phyloP scores from a whole-genome alignment of 2,113 vertebrate species.

The Passer domesticus region DNA sequence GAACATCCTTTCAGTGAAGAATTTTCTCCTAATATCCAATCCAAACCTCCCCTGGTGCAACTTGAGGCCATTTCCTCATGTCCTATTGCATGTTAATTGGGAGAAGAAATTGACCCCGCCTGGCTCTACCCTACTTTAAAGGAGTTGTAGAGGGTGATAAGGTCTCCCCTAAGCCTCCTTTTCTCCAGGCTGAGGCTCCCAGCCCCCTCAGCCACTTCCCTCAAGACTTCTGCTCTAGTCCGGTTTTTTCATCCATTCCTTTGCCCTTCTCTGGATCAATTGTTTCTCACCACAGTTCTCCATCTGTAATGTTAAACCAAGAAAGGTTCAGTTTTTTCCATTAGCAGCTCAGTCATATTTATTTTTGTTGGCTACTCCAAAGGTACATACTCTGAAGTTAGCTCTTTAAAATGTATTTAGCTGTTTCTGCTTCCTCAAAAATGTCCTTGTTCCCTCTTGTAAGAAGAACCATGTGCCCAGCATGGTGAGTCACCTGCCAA shows the following conservation, averaged over 20 bases:
- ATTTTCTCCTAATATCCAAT: background rate
- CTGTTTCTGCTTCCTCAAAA: background rate
- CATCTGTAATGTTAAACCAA: background rate
- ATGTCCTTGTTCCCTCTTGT: background rate
- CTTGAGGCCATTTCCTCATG: background rate
- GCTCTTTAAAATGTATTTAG: background rate
- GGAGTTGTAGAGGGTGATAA: background rate
- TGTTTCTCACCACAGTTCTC: background rate
- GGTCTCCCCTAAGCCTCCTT: background rate
- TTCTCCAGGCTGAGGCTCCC: background rate
- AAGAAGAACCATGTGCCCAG: background rate
- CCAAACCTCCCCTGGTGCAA: background rate
- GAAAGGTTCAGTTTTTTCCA: background rate
- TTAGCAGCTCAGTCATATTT: background rate
- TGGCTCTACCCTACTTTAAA: background rate
- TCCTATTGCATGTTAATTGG: background rate
- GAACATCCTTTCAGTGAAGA: background rate
- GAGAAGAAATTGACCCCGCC: rapidly evolving
- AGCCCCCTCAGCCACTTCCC: background rate
- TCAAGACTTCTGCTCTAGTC: background rate
- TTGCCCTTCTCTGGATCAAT: background rate
- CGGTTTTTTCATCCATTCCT: background rate
- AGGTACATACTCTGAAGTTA: background rate
- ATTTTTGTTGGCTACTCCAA: background rate
- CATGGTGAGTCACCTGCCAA: background rate